phyloP scores from a whole-genome alignment of 2,113 vertebrate species.

The crab-eating macaque (Macaca fascicularis) region T2T-MFA8v1.1 NC_088385.1:80255501-80256000 shows the following conservation, averaged over 20 bases:
- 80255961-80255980: not conserved
- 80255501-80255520: not conserved
- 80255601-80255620: not conserved
- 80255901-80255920: not conserved
- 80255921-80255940: not conserved
- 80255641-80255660: not conserved
- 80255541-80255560: conserved; percentile 11
- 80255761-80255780: not conserved
- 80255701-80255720: not conserved
- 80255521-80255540: conserved; percentile 23
- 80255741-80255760: not conserved
- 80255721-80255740: not conserved
- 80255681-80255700: conserved; percentile 1
- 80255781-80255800: not conserved
- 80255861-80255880: not conserved
- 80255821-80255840: not conserved
- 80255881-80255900: not conserved
- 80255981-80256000: not conserved
- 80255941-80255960: not conserved
- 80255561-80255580: conserved; percentile 11
- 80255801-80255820: not conserved
- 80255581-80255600: conserved; percentile 8
- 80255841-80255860: not conserved
- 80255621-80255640: not conserved
- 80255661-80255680: not conserved